phyloP scores from a whole-genome alignment of 2,113 vertebrate species.

The Phoxinus phoxinus region DNA sequence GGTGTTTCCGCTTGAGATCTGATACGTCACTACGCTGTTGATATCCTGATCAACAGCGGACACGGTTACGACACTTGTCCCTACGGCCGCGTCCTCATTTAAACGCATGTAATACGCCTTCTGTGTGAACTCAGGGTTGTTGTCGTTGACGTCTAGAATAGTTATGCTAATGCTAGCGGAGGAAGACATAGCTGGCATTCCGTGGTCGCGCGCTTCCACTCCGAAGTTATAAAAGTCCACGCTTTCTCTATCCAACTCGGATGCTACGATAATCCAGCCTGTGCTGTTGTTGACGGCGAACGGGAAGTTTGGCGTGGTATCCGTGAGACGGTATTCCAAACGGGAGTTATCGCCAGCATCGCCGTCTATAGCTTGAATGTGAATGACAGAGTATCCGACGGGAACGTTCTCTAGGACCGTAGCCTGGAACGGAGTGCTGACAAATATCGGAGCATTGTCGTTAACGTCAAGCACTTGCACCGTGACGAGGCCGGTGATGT shows the following conservation, averaged over 20 bases:
- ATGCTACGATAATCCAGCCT: conserved; percentile 90
- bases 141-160: conserved; percentile 93
- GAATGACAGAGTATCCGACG: conserved; percentile 89
- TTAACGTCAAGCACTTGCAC: conserved; percentile 93
- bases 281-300: conserved; percentile 93
- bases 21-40: conserved; percentile 93
- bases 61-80: conserved; percentile 92
- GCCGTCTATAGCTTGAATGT: conserved; percentile 91
- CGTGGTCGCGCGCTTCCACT: conserved; percentile 91
- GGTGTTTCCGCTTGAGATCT: conserved; percentile 95
- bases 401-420: conserved; percentile 93
- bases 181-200: conserved; percentile 84
- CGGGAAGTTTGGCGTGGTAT: conserved; percentile 80
- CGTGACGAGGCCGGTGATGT: conserved; percentile 90
- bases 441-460: conserved; percentile 93
- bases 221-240: conserved; percentile 91
- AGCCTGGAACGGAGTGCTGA: conserved; percentile 94
- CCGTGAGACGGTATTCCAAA: conserved; percentile 85
- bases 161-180: conserved; percentile 92
- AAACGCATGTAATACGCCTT: conserved; percentile 86
- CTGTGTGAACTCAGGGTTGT: conserved; percentile 92
- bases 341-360: conserved; percentile 91
- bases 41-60: conserved; percentile 91
- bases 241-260: conserved; percentile 88
- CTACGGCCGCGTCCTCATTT: conserved; percentile 91